phyloP scores from a whole-genome alignment of 2,888 invertebrate genomes.

The Parochlus steinenii region DNA sequence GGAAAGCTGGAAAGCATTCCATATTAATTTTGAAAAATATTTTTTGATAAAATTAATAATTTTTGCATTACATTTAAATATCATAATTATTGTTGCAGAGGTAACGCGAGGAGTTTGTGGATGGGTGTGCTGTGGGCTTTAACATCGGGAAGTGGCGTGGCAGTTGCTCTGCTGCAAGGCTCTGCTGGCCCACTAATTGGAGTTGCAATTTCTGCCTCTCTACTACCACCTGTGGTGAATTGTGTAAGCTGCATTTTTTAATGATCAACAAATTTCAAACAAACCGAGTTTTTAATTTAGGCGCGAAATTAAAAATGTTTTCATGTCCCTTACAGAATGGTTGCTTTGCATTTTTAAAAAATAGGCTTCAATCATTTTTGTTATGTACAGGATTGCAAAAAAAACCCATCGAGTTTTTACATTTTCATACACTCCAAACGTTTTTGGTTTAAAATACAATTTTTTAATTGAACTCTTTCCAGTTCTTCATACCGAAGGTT shows the following conservation, averaged over 20 bases:
- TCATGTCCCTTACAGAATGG: neutral
- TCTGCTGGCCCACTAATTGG: constrained; percentile 74
- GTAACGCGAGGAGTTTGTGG: constrained; percentile 53
- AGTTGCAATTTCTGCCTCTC: constrained; percentile 77
- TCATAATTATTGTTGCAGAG: constrained; percentile 30
- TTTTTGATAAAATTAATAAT: neutral
- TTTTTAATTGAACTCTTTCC: no score
- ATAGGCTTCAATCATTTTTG: neutral
- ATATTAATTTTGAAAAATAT: neutral
- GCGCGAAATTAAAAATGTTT: no score
- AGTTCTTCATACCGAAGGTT: neutral
- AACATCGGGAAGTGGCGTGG: constrained; percentile 65
- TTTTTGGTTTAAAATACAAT: no score
- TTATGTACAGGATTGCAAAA: neutral
- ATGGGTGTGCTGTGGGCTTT: constrained; percentile 60
- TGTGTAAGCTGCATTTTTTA: constrained; percentile 40
- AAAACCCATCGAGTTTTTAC: constrained; percentile 5
- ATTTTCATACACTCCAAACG: neutral
- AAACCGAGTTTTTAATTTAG: neutral
- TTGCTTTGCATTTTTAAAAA: neutral
- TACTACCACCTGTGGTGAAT: constrained; percentile 72
- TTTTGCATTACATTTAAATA: neutral
- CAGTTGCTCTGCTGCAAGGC: constrained; percentile 68
- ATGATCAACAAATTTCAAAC: neutral
- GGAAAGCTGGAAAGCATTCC: neutral